Evolutionary conservation across 2,888 invertebrate genomes (phyloP), one percentile per base, ranked within the genome.

Genomic region (Scotopteryx bipunctaria): DNA sequence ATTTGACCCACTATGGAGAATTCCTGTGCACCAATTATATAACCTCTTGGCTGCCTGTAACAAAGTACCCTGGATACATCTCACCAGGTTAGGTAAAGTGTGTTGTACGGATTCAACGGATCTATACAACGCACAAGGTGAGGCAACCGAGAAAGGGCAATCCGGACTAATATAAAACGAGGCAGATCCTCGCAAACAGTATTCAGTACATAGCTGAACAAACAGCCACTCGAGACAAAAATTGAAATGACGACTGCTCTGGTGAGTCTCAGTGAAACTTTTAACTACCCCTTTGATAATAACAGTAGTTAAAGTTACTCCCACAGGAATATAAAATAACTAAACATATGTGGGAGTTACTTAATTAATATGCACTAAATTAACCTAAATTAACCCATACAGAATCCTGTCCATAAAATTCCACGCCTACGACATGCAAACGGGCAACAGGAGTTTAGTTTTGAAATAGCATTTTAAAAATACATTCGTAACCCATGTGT

Each of bases 81-180:
- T 60, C 60, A 58, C 35, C 69, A 70, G 73, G 63, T 69, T 61
- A 69, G 54, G 62, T 68, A 66, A 71, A 67, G 29, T 38, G 68
- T 73, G 57, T 64, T 76, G 75, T 69, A 64, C 73, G 78, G 81
- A 82, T 82, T 64, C 75, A 67, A 64, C 59, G 71, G 77, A 78
- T 70, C 73, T 73, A 69, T 72, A 70, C 68, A 78, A 81, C 81
- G 83, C 86, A 84, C 88, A 88, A 88, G 88, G 89, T 89, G 87
- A 88, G 64, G 86, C 84, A 86, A 87, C 78, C 76, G 84, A 82
- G 87, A 90, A 89, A 90, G 89, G 89, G 89, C 89, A 83, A 82
- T 78, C 64, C 84, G 78, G 83, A 82, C 75, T 81, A 83, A 86
- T 90, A 90, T 90, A 90, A 87, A 88, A 86, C 83, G 85, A 76